Base-by-base conservation (phyloP, 2,113 vertebrate species). In the Mesembrinibis cayennensis region DNA sequence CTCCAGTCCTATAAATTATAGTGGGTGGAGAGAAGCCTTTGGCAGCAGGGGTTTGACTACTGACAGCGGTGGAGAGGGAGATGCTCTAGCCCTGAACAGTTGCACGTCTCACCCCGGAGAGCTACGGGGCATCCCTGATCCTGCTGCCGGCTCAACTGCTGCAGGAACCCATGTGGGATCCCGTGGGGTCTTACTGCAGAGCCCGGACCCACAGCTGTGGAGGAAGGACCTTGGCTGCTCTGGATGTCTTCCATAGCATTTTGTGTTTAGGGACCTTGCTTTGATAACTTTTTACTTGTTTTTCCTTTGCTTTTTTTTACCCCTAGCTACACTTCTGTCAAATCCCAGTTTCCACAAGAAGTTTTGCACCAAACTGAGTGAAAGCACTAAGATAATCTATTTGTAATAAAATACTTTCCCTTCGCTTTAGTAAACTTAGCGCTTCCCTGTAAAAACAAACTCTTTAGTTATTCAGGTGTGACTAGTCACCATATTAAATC, bases 381-480 rank as follows among this genome's bases (percentile, higher is more conserved):
- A 94, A 94, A 88, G 45, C 2, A 1, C 78, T 63, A 55, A 62
- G 82, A 88, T 90, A 93, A 97, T 80, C 62, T 95, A 90, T 95
- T 96, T 77, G 91, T 91, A 96, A 97, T 59, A 71, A 93, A 95
- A 97, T 94, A 90, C 93, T 95, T 95, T 77, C 11, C 78, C 44
- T 91, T 67, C 0, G 0, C 90, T 95, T 94, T 77, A 52, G 93
- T 95, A 94, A 97, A 97, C 78, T 79, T 42, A 77, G 66, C 3
- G 58, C 84, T 97, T 94, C 76, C 87, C 91, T 96, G 63, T 93
- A 26, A 97, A 97, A 97, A 97, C 91, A 97, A 96, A 86, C 87
- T 97, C 94, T 95, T 95, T 95, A 97, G 93, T 97, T 97, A 97
- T 93, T 97, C 97, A 97, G 96, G 96, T 97, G 97, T 94, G 94